These are phyloP conservation scores for Craseonycteris thonglongyai DNA, from an alignment of 2,113 vertebrate genomes.

Conservation along the genomic window DNA sequence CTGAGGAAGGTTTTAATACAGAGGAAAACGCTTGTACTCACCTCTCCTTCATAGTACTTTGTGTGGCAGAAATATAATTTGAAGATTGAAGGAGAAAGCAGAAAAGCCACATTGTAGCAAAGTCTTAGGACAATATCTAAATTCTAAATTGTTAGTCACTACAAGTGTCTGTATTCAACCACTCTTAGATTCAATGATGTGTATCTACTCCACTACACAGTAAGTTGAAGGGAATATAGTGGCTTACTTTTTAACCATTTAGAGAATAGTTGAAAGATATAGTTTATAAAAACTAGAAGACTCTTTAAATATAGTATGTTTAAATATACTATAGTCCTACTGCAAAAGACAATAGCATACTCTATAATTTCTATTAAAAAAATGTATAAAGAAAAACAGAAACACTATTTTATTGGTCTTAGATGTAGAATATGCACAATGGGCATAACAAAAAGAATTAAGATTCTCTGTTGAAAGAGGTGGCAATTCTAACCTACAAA, in stretches of 20 bases:
- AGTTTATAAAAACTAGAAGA: background rate
- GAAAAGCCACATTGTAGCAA: constrained; percentile 5
- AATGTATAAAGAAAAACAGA: background rate
- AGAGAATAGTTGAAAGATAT: background rate
- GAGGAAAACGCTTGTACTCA: background rate
- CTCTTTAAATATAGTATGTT: background rate
- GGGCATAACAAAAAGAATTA: background rate
- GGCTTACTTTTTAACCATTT: background rate
- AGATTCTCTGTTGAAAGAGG: no score
- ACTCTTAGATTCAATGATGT: background rate
- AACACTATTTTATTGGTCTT: background rate
- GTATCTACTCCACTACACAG: constrained; percentile 36
- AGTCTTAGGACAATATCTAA: background rate
- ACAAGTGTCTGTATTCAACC: background rate
- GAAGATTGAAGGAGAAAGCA: background rate
- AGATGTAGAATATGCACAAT: background rate
- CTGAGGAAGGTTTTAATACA: background rate
- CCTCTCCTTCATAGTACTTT: background rate
- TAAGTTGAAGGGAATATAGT: background rate
- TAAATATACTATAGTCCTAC: background rate
- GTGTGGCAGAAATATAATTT: constrained; percentile 5
- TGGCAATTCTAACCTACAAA: background rate
- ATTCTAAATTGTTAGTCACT: constrained; percentile 8
- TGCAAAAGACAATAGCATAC: background rate
- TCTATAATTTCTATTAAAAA: background rate